Evolutionary conservation across 1,140 invertebrate genomes (phyloP).

Genomic region (Tribolium castaneum): DNA sequence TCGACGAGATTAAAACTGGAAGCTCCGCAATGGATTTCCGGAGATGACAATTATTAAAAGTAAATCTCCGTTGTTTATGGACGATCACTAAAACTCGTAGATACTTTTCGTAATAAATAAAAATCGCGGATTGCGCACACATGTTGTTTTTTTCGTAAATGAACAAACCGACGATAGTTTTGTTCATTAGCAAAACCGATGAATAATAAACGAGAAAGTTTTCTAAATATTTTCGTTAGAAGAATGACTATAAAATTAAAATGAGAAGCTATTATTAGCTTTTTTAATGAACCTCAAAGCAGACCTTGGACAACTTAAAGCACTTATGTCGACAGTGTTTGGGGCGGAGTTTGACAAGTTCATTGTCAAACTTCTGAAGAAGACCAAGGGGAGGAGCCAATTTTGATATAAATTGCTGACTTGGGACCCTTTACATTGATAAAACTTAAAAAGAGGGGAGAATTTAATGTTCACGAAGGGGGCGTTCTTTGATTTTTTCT

Average conservation of each 20-base stretch:
- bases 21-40: neutral
- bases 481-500: too few relatives aligned
- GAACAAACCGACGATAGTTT: neutral
- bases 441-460: too few relatives aligned
- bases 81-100: neutral
- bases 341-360: too few relatives aligned
- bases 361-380: too few relatives aligned
- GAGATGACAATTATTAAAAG: constrained; percentile 5
- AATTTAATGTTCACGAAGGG: too few relatives aligned
- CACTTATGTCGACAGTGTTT: neutral
- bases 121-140: neutral
- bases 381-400: too few relatives aligned
- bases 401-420: too few relatives aligned
- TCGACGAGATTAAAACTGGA: neutral
- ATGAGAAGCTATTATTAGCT: neutral
- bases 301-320: neutral
- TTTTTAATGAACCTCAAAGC: neutral
- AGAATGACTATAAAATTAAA: neutral
- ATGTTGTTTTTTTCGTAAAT: neutral
- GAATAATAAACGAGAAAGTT: neutral
- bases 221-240: neutral
- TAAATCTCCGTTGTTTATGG: neutral
- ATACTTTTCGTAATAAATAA: neutral
- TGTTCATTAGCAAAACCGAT: neutral
- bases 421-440: too few relatives aligned